Evolutionary conservation across 2,797 vertebrate species (phyloP).

Genomic region (Sebastes kiyomatsui): DNA sequence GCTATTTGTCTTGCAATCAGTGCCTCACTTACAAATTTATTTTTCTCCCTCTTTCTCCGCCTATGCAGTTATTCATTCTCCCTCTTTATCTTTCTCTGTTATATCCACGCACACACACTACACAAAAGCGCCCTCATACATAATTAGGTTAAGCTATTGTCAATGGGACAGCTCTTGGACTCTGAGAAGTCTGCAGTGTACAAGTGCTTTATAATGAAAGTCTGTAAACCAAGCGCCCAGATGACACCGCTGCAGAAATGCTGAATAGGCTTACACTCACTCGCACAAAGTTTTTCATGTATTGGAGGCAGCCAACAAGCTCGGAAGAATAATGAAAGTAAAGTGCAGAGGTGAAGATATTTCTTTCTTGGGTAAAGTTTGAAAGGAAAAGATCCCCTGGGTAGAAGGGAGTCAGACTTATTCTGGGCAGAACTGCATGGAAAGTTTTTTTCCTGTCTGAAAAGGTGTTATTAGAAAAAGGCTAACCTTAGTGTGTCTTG

Average conservation of each 20-base stretch:
- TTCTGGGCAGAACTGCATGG: constrained; percentile 4
- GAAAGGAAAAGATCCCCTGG: neutral
- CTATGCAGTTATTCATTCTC: neutral
- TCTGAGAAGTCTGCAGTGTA: constrained; percentile 3
- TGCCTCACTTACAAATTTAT: neutral
- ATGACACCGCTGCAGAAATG: neutral
- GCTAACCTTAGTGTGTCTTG: neutral
- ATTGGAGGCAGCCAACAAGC: neutral
- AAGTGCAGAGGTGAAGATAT: constrained; percentile 14
- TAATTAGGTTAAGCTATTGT: constrained; percentile 34
- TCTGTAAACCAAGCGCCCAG: neutral
- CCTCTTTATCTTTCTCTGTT: neutral
- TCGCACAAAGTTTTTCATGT: neutral
- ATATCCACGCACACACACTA: neutral
- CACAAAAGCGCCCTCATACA: neutral
- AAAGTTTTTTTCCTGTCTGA: neutral
- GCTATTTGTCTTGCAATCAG: neutral
- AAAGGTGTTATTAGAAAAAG: neutral
- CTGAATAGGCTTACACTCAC: constrained; percentile 15
- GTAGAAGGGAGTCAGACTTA: neutral
- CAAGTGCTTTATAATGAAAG: constrained; percentile 30
- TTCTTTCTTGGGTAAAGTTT: constrained; percentile 27
- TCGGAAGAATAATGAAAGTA: constrained; percentile 19
- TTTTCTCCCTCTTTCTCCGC: neutral
- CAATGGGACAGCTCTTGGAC: constrained; percentile 1